phyloP scores from a whole-genome alignment of 2,888 invertebrate species.

The Nomada flava region DNA sequence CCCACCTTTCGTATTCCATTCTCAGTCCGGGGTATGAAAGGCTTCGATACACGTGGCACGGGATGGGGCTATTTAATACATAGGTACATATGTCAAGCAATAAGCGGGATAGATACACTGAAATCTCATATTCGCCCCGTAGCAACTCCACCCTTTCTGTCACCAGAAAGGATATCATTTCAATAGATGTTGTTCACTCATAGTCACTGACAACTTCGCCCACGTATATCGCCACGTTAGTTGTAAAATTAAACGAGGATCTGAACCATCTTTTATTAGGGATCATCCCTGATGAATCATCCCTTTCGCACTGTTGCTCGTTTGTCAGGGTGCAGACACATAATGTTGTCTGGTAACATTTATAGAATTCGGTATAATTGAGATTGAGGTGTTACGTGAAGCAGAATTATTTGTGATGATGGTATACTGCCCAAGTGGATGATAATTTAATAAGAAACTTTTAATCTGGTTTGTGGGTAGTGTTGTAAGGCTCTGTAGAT shows the following conservation, averaged over 20 bases:
- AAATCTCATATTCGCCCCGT: slow-evolving; percentile 63
- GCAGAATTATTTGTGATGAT: too few species aligned
- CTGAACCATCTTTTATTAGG: too few species aligned
- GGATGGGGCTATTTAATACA: slow-evolving; percentile 59
- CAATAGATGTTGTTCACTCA: slow-evolving; percentile 43
- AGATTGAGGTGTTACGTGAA: too few species aligned
- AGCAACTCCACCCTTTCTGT: slow-evolving; percentile 49
- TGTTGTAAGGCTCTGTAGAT: too few species aligned
- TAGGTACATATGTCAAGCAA: slow-evolving; percentile 63
- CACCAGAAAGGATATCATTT: slow-evolving; percentile 56
- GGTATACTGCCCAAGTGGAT: too few species aligned
- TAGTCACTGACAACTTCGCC: slow-evolving; percentile 36
- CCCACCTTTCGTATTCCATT: slow-evolving; percentile 46
- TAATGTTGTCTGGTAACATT: too few species aligned
- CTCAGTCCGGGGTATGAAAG: slow-evolving; percentile 53
- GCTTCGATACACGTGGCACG: slow-evolving; percentile 45
- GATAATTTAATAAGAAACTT: too few species aligned
- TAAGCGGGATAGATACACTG: slow-evolving; percentile 60
- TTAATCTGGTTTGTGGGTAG: too few species aligned
- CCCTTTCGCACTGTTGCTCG: too few species aligned
- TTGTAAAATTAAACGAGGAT: slow-evolving; percentile 37
- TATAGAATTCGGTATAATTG: too few species aligned
- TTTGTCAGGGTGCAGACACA: too few species aligned
- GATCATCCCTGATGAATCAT: too few species aligned
- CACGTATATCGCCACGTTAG: slow-evolving; percentile 35